phyloP scores from a whole-genome alignment of 2,888 invertebrate genomes.

The Trachelus troglodyta region DNA sequence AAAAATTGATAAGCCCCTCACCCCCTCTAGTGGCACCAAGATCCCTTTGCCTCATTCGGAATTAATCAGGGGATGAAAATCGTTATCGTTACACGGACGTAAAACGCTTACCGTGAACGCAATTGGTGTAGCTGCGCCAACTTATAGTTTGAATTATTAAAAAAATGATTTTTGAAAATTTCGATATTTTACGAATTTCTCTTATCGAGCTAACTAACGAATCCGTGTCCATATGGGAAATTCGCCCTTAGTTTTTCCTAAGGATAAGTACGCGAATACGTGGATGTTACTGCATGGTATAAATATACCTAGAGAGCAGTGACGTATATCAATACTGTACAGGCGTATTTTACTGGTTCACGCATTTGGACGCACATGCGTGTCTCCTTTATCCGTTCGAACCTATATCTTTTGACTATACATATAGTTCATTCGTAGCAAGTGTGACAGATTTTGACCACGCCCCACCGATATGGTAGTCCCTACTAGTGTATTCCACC shows the following conservation, averaged over 20 bases:
- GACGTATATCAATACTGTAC: not conserved
- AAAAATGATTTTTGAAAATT: not conserved
- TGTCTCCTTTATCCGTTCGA: not conserved
- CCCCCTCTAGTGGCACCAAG: not conserved
- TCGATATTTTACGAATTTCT: not conserved
- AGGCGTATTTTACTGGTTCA: not conserved
- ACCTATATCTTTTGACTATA: not conserved
- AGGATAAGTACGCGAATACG: not conserved
- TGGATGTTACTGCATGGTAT: not conserved
- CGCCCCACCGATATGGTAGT: constrained; percentile 63
- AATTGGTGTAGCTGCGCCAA: not conserved
- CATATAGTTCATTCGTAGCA: constrained; percentile 54
- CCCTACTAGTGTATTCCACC: constrained; percentile 26
- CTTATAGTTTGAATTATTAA: not conserved
- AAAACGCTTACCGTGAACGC: not conserved
- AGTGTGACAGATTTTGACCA: constrained; percentile 66
- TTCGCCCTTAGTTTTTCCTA: not conserved
- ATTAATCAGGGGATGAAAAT: not conserved
- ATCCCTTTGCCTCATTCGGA: not conserved
- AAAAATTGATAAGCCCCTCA: not conserved
- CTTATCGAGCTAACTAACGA: not conserved
- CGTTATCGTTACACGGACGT: not conserved
- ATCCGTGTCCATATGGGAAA: not conserved
- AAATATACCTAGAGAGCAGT: not conserved
- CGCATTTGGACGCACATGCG: constrained; percentile 7